Conservation (phyloP, 2,113 vertebrate genomes). For the Python bivittatus region DNA sequence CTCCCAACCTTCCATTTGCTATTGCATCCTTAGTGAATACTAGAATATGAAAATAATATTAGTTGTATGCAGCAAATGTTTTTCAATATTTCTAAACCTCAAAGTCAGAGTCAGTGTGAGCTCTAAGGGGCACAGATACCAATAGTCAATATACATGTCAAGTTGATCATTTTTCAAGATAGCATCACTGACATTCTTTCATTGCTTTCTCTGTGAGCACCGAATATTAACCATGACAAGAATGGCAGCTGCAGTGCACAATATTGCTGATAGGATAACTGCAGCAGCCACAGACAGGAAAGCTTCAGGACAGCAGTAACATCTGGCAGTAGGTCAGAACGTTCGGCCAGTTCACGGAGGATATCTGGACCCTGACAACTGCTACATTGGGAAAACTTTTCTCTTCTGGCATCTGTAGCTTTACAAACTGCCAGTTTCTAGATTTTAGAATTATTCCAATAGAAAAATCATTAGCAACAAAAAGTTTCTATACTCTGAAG, state of each 20-base stretch:
- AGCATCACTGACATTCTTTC: background rate
- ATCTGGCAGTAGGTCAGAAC: background rate
- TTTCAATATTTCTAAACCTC: background rate
- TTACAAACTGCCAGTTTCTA: background rate
- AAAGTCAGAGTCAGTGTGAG: background rate
- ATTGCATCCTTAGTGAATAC: background rate
- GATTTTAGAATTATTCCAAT: background rate
- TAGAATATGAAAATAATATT: background rate
- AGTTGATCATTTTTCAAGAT: background rate
- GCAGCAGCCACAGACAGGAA: background rate
- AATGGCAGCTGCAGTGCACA: background rate
- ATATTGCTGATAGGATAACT: background rate
- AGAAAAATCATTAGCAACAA: background rate
- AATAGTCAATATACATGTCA: background rate
- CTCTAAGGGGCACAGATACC: background rate
- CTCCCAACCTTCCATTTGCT: slow-evolving; percentile 3
- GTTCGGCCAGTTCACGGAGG: background rate
- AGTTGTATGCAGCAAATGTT: background rate
- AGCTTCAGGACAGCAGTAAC: background rate
- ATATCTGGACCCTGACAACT: background rate
- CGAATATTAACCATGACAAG: background rate
- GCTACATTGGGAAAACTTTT: background rate
- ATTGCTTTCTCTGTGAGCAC: background rate
- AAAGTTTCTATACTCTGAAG: background rate
- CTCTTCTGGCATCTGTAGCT: background rate